These are phyloP conservation scores for Macquaria ambigua DNA, from an alignment of 2,113 vertebrate species.

Conservation along the genomic window DNA sequence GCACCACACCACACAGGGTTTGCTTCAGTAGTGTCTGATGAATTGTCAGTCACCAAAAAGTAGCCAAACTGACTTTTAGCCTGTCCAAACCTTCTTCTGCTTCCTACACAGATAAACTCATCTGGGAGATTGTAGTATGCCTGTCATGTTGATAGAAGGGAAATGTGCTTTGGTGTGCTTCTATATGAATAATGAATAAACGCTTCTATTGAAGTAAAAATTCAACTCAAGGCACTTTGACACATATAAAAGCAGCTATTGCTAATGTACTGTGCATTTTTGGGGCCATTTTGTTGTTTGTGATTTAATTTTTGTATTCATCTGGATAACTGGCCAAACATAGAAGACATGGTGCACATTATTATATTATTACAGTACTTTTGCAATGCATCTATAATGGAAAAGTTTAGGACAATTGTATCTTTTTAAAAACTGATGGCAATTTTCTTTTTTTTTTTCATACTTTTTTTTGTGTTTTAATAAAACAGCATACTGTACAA, in stretches of 20 bases:
- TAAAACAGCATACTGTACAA: background rate
- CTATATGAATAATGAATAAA: constrained; percentile 9
- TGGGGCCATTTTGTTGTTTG: background rate
- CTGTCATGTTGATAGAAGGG: background rate
- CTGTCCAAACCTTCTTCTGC: background rate
- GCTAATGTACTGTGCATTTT: background rate
- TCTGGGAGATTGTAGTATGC: background rate
- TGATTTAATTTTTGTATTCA: background rate
- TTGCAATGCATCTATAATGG: background rate
- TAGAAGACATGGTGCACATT: background rate
- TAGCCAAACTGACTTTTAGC: background rate
- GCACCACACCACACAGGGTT: background rate
- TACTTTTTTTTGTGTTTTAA: background rate
- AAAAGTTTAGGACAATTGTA: background rate
- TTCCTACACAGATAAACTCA: background rate
- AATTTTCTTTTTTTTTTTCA: background rate
- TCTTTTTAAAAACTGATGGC: background rate
- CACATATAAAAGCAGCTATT: background rate
- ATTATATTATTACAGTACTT: no score
- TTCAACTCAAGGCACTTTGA: background rate
- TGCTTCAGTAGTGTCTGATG: background rate
- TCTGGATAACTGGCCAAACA: background rate
- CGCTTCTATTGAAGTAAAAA: background rate
- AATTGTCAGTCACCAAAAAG: background rate
- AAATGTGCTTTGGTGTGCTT: background rate